A percentile compares a stretch with the other conserved stretches of the same genome.
These are phyloP conservation scores for Polymixis flavicincta DNA, from an alignment of 2,888 invertebrate genomes.

Conservation along the genomic window DNA sequence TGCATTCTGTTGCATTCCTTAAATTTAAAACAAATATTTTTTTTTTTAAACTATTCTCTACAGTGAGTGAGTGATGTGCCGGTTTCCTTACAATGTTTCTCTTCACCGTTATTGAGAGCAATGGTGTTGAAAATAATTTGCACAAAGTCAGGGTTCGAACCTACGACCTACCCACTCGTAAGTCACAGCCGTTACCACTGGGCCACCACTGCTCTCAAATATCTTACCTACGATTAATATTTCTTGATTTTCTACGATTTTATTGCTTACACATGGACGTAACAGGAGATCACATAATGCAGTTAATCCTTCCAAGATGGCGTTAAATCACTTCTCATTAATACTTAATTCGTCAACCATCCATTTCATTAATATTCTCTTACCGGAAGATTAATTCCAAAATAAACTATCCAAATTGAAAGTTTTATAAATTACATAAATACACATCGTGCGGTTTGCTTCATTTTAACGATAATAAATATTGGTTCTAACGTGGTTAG, in stretches of 20 bases:
- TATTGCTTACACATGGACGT: background rate
- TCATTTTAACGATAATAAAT: slow-evolving; percentile 45
- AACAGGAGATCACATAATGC: background rate
- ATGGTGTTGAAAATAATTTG: too few relatives aligned
- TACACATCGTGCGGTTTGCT: slow-evolving; percentile 1
- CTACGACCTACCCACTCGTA: too few relatives aligned
- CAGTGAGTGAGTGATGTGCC: too few relatives aligned
- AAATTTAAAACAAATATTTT: too few relatives aligned
- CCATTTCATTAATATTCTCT: slow-evolving; percentile 21
- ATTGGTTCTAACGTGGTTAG: slow-evolving; percentile 31
- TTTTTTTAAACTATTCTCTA: too few relatives aligned
- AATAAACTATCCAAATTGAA: slow-evolving; percentile 21
- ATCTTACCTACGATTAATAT: too few relatives aligned
- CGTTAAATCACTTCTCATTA: slow-evolving; percentile 24
- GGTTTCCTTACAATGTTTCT: too few relatives aligned
- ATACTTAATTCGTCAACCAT: slow-evolving; percentile 26
- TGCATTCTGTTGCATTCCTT: too few relatives aligned
- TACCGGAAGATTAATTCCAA: slow-evolving; percentile 28
- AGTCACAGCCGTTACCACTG: too few relatives aligned
- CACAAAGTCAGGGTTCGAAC: too few relatives aligned
- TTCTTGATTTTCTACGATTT: background rate
- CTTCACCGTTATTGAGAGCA: too few relatives aligned
- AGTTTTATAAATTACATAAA: slow-evolving; percentile 31
- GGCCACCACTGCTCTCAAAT: too few relatives aligned
- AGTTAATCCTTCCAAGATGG: background rate